A percentile compares a stretch with the other conserved stretches of the same genome.
Conservation (phyloP, 2,113 vertebrate species). For the Pleuronectes platessa region DNA sequence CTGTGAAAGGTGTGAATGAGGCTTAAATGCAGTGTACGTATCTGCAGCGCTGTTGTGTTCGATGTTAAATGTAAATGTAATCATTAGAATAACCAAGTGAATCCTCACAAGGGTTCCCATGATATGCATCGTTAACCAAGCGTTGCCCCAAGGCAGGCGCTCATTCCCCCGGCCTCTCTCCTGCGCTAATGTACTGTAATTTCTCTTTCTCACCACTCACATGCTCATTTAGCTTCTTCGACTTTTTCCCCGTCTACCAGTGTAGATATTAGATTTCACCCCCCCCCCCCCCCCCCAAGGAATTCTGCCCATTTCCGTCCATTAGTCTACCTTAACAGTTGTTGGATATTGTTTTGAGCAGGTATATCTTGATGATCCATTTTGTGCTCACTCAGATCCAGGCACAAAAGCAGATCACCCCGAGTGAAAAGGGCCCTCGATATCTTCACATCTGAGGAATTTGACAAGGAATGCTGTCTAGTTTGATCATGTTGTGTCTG, state of each 20-base stretch:
- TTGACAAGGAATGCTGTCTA: slow-evolving; percentile 65
- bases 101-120: slow-evolving; percentile 66
- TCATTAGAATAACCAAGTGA: slow-evolving; percentile 71
- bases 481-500: slow-evolving; percentile 67
- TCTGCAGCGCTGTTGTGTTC: slow-evolving; percentile 41
- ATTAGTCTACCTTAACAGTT: slow-evolving; percentile 62
- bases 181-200: slow-evolving; percentile 72
- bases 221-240: slow-evolving; percentile 63
- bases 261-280: slow-evolving; percentile 67
- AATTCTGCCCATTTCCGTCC: slow-evolving; percentile 71
- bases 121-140: slow-evolving; percentile 71
- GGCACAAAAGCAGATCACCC: slow-evolving; percentile 52
- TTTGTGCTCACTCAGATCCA: slow-evolving; percentile 42
- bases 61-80: slow-evolving; percentile 52
- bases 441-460: slow-evolving; percentile 74
- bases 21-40: slow-evolving; percentile 22
- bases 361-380: slow-evolving; percentile 56
- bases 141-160: slow-evolving; percentile 59
- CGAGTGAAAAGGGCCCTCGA: slow-evolving; percentile 40
- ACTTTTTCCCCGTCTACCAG: slow-evolving; percentile 58
- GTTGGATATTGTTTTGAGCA: slow-evolving; percentile 55
- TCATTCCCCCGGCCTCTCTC: slow-evolving; percentile 59
- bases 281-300: slow-evolving; percentile 37
- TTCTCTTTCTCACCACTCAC: slow-evolving; percentile 69
- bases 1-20: slow-evolving; percentile 40